Conservation (phyloP, 2,797 vertebrate genomes). For the Lagodon rhomboides region DNA sequence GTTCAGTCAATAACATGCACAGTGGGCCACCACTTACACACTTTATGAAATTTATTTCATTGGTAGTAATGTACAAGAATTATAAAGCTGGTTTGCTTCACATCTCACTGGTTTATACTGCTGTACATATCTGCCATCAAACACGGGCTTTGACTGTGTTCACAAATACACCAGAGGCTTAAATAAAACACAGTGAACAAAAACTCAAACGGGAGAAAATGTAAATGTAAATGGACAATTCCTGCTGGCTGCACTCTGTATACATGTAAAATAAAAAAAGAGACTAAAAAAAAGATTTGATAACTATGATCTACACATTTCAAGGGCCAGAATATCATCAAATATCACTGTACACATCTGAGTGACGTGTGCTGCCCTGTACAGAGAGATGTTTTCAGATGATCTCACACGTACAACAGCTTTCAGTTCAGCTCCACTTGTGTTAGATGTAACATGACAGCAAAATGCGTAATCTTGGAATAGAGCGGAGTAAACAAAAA, state of each 20-base stretch:
- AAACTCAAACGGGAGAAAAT: neutral
- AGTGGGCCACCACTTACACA: conserved; percentile 12
- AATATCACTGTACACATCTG: conserved; percentile 12
- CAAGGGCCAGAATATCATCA: conserved; percentile 1
- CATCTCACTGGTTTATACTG: conserved; percentile 43
- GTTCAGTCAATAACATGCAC: conserved; percentile 12
- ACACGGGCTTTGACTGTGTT: conserved; percentile 23
- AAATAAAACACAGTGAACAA: conserved; percentile 53
- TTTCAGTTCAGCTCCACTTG: conserved; percentile 1
- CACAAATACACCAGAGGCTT: conserved; percentile 49
- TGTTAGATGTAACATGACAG: neutral
- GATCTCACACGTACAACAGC: conserved; percentile 2
- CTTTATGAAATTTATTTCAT: conserved; percentile 76
- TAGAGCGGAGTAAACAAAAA: neutral
- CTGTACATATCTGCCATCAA: conserved; percentile 58
- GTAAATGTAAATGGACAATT: conserved; percentile 23
- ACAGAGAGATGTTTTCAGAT: conserved; percentile 14
- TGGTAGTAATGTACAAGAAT: conserved; percentile 76
- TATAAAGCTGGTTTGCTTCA: conserved; percentile 63
- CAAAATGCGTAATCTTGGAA: conserved; percentile 17
- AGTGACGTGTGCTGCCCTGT: neutral
- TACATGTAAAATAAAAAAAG: conserved; percentile 10
- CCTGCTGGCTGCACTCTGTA: conserved; percentile 5
- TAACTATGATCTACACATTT: conserved; percentile 36
- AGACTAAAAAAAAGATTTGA: neutral